Percentiles rank a stretch among this genome's conserved stretches.
Conservation (phyloP, 2,113 vertebrate species). For the Corythaixoides concolor region DNA sequence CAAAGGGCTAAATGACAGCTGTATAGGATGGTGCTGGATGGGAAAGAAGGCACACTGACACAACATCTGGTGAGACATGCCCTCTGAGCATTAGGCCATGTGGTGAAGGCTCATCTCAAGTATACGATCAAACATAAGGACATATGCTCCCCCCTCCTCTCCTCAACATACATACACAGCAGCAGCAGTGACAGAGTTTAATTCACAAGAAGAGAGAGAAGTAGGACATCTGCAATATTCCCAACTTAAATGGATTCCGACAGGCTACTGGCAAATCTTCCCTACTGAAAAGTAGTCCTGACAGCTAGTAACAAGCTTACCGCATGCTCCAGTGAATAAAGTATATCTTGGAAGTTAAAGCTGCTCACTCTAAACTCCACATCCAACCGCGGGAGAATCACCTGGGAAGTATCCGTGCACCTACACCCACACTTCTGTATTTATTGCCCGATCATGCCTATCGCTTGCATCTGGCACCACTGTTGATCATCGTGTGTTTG, state of each 20-base stretch:
- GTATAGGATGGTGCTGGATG: neutral
- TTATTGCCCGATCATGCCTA: neutral
- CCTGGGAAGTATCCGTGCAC: neutral
- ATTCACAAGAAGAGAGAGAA: neutral
- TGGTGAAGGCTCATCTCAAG: neutral
- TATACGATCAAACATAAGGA: neutral
- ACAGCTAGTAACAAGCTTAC: slow-evolving; percentile 6
- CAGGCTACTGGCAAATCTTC: slow-evolving; percentile 1
- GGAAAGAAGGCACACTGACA: neutral
- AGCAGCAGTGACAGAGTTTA: neutral
- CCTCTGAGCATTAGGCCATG: neutral
- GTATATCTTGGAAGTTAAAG: neutral
- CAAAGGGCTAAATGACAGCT: neutral
- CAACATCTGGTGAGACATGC: neutral
- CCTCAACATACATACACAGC: neutral
- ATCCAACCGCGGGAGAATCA: neutral
- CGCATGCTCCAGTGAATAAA: neutral
- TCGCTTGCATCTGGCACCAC: neutral
- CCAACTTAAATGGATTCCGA: neutral
- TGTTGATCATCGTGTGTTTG: neutral
- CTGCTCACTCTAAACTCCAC: neutral
- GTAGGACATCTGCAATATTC: neutral
- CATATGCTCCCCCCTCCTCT: neutral
- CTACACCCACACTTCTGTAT: neutral
- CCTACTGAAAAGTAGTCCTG: neutral